These are phyloP conservation scores for Caenorhabditis sp. DNA, from an alignment of 2,888 invertebrate species.

Conservation along the genomic window DNA sequence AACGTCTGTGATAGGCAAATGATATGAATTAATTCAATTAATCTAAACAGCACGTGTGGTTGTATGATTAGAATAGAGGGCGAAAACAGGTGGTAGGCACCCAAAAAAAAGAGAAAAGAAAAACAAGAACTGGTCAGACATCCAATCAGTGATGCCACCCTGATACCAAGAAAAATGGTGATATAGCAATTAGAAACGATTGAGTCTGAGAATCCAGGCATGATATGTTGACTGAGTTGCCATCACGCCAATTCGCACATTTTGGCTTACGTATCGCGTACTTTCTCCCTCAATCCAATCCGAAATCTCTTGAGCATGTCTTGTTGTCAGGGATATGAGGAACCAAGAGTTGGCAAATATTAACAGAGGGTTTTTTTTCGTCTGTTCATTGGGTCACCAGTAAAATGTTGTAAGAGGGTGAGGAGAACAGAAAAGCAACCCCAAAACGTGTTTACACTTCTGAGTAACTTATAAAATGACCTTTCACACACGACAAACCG, in stretches of 20 bases:
- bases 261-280: slow-evolving; percentile 35
- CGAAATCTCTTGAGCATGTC: slow-evolving; percentile 45
- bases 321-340: slow-evolving; percentile 43
- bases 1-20: not conserved
- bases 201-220: not conserved
- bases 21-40: slow-evolving; percentile 13
- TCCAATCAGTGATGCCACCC: slow-evolving; percentile 23
- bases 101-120: not conserved
- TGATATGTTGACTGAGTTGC: slow-evolving; percentile 46
- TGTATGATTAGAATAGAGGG: slow-evolving; percentile 26
- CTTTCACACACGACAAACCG: slow-evolving; percentile 48
- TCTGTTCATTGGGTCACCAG: slow-evolving; percentile 38
- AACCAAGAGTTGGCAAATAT: slow-evolving; percentile 58
- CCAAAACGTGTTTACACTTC: slow-evolving; percentile 51
- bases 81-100: slow-evolving; percentile 32
- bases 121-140: slow-evolving; percentile 35
- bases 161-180: not conserved
- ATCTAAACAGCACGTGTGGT: not conserved
- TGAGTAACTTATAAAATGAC: slow-evolving; percentile 54
- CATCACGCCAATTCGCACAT: slow-evolving; percentile 37
- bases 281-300: slow-evolving; percentile 10
- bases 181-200: slow-evolving; percentile 12
- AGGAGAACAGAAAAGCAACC: slow-evolving; percentile 5
- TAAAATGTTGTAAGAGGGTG: slow-evolving; percentile 5
- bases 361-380: slow-evolving; percentile 14